These are phyloP conservation scores for Sciaenops ocellatus DNA, from an alignment of 2,797 vertebrate genomes.

Conservation along the genomic window DNA sequence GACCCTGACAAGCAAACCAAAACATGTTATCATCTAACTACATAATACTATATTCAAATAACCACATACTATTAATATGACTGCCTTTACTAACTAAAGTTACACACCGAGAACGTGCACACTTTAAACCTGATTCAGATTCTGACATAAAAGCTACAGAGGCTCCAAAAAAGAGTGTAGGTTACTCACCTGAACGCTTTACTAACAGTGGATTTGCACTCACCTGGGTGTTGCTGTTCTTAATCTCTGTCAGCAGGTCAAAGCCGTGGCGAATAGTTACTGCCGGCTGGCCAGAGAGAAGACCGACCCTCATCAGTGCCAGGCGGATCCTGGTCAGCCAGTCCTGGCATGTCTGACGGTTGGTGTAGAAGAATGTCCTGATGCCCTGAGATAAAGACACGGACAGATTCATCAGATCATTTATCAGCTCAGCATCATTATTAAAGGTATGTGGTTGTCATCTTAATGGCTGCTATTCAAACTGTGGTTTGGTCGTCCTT, in stretches of 20 bases:
- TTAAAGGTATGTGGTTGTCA: not conserved
- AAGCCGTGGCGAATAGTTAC: slow-evolving; percentile 98
- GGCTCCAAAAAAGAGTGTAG: not conserved
- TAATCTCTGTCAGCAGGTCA: slow-evolving; percentile 96
- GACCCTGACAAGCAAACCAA: slow-evolving; percentile 82
- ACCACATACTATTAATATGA: not conserved
- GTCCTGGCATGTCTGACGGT: slow-evolving; percentile 98
- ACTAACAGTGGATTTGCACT: slow-evolving; percentile 5
- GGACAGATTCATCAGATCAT: rapidly evolving
- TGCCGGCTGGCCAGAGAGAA: slow-evolving; percentile 97
- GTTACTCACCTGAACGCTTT: not conserved
- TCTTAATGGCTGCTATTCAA: not conserved
- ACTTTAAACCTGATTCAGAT: no score
- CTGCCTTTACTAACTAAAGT: not conserved
- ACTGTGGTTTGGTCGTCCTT: no score
- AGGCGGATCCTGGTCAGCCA: slow-evolving; percentile 97
- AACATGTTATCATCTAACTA: not conserved
- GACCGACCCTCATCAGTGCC: slow-evolving; percentile 96
- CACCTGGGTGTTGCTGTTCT: slow-evolving; percentile 93
- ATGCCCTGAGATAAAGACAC: slow-evolving; percentile 82
- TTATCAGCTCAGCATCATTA: not conserved
- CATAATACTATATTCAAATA: not conserved
- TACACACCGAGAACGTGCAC: not conserved
- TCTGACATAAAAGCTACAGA: no score
- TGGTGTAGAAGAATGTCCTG: slow-evolving; percentile 97